Percentiles rank a stretch among this genome's conserved stretches.
Evolutionary conservation across 2,113 vertebrate species (phyloP).

Genomic region (Malaclemys terrapin): DNA sequence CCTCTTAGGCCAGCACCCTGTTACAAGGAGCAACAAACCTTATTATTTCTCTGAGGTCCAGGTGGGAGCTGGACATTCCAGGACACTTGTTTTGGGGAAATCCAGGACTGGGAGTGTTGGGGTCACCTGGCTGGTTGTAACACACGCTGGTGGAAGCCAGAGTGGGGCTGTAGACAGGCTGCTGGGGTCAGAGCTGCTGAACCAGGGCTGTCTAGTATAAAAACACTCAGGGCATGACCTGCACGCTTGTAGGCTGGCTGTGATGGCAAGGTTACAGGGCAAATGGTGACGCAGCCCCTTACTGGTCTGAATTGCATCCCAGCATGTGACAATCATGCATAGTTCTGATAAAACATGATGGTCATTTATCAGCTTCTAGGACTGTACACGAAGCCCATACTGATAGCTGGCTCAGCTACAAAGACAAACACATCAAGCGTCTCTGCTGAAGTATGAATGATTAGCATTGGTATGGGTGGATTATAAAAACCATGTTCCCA

Average conservation of each 20-base stretch:
- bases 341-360: neutral
- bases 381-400: neutral
- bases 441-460: constrained; percentile 6
- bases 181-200: neutral
- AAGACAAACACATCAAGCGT: constrained; percentile 2
- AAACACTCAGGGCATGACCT: neutral
- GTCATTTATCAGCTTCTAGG: constrained; percentile 22
- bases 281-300: neutral
- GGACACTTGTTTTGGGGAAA: neutral
- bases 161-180: neutral
- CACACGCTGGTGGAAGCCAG: neutral
- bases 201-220: neutral
- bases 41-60: neutral
- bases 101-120: neutral
- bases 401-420: constrained; percentile 21
- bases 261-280: neutral
- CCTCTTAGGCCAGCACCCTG: no score
- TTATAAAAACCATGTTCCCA: neutral
- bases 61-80: no score
- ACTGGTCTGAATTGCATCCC: neutral
- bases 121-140: no score
- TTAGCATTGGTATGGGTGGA: neutral
- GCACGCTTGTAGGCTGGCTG: neutral
- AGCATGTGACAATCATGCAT: neutral
- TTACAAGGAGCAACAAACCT: neutral